These are phyloP conservation scores for Diachasma alloeum DNA, from an alignment of 1,140 invertebrate genomes.

Conservation along the genomic window DNA sequence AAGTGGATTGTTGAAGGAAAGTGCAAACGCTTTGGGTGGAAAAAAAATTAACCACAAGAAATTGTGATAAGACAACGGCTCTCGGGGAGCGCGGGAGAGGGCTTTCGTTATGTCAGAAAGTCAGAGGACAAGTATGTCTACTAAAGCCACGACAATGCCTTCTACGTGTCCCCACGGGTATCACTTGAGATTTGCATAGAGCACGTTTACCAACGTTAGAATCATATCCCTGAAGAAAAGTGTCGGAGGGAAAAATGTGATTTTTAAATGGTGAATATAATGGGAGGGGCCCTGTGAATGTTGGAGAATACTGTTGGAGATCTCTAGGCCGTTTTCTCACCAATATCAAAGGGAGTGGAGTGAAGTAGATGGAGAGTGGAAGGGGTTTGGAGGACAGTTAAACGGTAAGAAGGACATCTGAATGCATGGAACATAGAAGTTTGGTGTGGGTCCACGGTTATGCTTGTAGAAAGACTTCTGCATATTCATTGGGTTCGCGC, in stretches of 20 bases:
- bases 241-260: neutral
- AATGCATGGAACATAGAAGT: conserved; percentile 48
- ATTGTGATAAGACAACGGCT: neutral
- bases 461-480: conserved; percentile 32
- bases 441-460: neutral
- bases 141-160: neutral
- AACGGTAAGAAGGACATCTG: conserved; percentile 47
- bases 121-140: neutral
- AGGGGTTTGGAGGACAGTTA: neutral
- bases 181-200: conserved; percentile 7
- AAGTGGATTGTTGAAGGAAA: conserved; percentile 9
- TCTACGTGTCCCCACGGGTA: conserved; percentile 4
- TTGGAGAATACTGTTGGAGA: conserved; percentile 10
- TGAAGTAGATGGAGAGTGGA: neutral
- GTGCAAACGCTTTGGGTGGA: neutral
- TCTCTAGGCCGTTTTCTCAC: neutral
- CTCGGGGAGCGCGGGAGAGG: neutral
- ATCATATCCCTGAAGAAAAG: conserved; percentile 25
- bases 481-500: conserved; percentile 45
- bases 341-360: neutral
- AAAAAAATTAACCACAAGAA: conserved; percentile 18
- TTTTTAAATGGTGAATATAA: conserved; percentile 21
- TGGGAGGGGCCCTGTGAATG: neutral
- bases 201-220: conserved; percentile 6
- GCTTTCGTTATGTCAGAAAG: neutral